phyloP scores from a whole-genome alignment of 2,113 vertebrate species.

The Ibidorhyncha struthersii region DNA sequence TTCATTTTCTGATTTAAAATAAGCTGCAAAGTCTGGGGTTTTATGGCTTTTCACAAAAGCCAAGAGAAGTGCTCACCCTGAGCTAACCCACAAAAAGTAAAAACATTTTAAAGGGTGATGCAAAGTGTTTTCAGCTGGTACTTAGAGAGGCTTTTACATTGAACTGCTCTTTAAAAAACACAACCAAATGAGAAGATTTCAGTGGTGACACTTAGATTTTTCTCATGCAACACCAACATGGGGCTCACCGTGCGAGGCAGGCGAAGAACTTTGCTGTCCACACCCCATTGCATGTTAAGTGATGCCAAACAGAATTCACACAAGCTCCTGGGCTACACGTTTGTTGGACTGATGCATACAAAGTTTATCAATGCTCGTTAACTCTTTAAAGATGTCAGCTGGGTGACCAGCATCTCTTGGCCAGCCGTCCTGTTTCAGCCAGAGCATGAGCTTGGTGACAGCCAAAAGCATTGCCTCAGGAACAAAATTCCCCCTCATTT shows the following conservation, averaged over 20 bases:
- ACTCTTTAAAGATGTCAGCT: background rate
- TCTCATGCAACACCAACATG: background rate
- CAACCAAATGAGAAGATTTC: background rate
- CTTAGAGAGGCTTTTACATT: background rate
- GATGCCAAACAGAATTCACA: background rate
- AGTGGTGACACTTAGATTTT: background rate
- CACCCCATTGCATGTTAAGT: background rate
- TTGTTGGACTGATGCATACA: background rate
- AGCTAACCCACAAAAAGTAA: background rate
- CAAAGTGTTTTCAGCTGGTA: conserved; percentile 24
- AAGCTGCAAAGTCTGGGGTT: background rate
- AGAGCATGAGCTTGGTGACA: background rate
- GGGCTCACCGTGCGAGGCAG: rapidly evolving
- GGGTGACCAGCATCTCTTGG: background rate
- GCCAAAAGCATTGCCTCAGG: background rate
- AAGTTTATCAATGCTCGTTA: background rate
- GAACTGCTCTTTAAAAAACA: background rate
- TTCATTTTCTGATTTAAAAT: conserved; percentile 5
- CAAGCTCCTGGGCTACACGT: background rate
- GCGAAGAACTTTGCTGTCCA: background rate
- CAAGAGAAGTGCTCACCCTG: background rate
- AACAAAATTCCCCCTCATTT: rapidly evolving
- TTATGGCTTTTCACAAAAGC: background rate
- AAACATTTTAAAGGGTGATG: background rate
- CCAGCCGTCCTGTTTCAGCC: background rate